Percentiles rank a stretch among this genome's conserved stretches.
Evolutionary conservation across 2,888 invertebrate species (phyloP).

Genomic region (Epsilonema sp.): DNA sequence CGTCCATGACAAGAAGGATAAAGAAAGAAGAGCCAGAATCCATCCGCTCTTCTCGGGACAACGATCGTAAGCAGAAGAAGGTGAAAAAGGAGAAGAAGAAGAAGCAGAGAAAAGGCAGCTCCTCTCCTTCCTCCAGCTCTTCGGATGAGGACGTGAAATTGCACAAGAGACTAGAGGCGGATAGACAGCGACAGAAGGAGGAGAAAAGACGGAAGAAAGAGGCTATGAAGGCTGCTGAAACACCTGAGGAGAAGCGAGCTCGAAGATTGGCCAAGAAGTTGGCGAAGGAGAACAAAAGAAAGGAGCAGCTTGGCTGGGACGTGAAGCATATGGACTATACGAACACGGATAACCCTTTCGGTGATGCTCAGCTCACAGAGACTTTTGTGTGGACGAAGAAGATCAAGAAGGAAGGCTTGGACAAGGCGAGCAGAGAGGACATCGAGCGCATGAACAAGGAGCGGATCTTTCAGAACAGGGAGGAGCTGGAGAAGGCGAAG

Average conservation of each 20-base stretch:
- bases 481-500: conserved; percentile 82
- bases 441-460: no score
- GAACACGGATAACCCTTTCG: conserved; percentile 94
- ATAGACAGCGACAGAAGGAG: conserved; percentile 10
- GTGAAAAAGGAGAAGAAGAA: no score
- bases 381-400: conserved; percentile 96
- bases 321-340: conserved; percentile 62
- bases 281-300: conserved; percentile 16
- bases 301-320: conserved; percentile 10
- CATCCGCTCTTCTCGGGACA: no score
- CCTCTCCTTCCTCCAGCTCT: not conserved
- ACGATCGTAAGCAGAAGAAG: no score
- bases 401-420: conserved; percentile 76
- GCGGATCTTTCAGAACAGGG: conserved; percentile 25
- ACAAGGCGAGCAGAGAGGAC: no score
- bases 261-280: conserved; percentile 64
- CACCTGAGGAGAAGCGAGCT: conserved; percentile 72
- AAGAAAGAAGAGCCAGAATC: no score
- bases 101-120: no score
- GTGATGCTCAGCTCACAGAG: conserved; percentile 77
- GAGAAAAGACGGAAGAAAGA: conserved; percentile 28
- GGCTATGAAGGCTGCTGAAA: conserved; percentile 59
- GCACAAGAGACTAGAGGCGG: not conserved
- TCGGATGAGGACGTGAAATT: not conserved
- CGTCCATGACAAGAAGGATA: no score